Conservation (phyloP, 2,113 vertebrate genomes). For the Reinhardtius hippoglossoides region DNA sequence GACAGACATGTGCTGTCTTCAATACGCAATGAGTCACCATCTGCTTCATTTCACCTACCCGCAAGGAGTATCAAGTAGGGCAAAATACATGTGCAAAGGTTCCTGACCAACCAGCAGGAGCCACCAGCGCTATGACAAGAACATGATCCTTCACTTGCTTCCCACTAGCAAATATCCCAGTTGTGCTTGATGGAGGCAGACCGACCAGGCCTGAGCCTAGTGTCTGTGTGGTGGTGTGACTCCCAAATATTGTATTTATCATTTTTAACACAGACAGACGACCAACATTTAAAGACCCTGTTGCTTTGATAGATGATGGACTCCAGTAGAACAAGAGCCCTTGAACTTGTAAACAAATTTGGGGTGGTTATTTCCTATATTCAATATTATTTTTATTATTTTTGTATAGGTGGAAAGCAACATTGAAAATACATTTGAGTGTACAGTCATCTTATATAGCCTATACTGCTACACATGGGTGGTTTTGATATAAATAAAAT, state of each 20-base stretch:
- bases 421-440: background rate
- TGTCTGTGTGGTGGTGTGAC: background rate
- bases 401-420: no score
- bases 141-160: constrained; percentile 3
- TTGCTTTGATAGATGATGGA: no score
- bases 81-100: constrained; percentile 9
- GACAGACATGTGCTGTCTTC: constrained; percentile 12
- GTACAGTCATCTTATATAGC: background rate
- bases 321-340: no score
- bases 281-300: no score
- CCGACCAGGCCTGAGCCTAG: background rate
- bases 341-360: no score
- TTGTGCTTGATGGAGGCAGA: background rate
- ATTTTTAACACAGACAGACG: no score
- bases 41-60: constrained; percentile 28
- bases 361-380: no score
- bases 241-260: no score
- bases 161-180: background rate
- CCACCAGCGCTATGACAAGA: background rate
- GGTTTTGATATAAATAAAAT: no score
- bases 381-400: no score
- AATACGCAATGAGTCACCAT: constrained; percentile 22
- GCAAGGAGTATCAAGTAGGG: background rate
- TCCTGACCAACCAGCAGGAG: constrained; percentile 17
- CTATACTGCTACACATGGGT: no score